phyloP scores from a whole-genome alignment of 2,888 invertebrate genomes.

The Nycteola revayana region DNA sequence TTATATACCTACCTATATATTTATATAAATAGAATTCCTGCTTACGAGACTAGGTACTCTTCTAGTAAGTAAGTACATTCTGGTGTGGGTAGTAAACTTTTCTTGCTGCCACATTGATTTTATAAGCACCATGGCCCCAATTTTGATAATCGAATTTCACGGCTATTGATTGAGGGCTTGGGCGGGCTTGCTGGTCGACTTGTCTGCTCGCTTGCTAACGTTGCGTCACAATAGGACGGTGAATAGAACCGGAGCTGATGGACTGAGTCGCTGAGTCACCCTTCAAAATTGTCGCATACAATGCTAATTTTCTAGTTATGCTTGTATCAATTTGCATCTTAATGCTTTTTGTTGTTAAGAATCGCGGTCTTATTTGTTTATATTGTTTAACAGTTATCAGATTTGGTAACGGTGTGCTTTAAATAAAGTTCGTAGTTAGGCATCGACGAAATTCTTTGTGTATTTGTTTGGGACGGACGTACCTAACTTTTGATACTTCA shows the following conservation, averaged over 20 bases:
- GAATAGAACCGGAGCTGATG: constrained; percentile 63
- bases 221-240: constrained; percentile 60
- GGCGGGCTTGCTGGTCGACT: constrained; percentile 68
- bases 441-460: too few relatives aligned
- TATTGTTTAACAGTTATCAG: too few relatives aligned
- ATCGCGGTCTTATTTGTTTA: constrained; percentile 35
- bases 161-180: constrained; percentile 71
- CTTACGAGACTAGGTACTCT: constrained; percentile 5
- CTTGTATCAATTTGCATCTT: constrained; percentile 78
- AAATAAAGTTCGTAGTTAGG: too few relatives aligned
- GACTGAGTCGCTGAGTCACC: constrained; percentile 72
- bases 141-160: constrained; percentile 73
- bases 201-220: constrained; percentile 50
- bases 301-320: constrained; percentile 77
- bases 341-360: constrained; percentile 63
- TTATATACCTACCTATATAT: too few relatives aligned
- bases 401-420: too few relatives aligned
- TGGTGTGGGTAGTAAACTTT: constrained; percentile 19
- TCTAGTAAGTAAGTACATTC: too few relatives aligned
- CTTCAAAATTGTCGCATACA: constrained; percentile 72
- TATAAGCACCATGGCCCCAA: constrained; percentile 37
- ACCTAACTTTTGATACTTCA: too few relatives aligned
- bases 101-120: constrained; percentile 33
- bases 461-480: too few relatives aligned
- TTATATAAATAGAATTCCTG: too few relatives aligned